phyloP scores from a whole-genome alignment of 2,888 invertebrate genomes.

The Drosophila yooni region DNA sequence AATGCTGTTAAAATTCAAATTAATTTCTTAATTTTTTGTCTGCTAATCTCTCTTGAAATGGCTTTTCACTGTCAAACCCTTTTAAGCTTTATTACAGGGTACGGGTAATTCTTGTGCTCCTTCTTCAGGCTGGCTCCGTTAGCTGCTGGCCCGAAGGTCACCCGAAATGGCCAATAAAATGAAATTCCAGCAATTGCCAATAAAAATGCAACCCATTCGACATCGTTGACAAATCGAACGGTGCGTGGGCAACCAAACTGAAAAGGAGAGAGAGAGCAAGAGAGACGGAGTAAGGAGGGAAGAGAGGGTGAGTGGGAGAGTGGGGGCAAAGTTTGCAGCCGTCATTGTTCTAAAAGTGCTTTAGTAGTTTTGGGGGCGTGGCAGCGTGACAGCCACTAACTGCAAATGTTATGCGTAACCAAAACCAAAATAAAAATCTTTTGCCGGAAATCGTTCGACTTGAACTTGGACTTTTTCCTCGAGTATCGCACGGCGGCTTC shows the following conservation, averaged over 20 bases:
- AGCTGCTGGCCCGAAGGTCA: conserved; percentile 62
- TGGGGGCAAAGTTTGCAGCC: conserved; percentile 59
- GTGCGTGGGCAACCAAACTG: conserved; percentile 15
- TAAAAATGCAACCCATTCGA: conserved; percentile 75
- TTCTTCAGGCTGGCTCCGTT: neutral
- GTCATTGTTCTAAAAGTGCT: conserved; percentile 64
- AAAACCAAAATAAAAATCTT: conserved; percentile 22
- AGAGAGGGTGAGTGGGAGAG: neutral
- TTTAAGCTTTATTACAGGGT: neutral
- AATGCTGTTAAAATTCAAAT: neutral
- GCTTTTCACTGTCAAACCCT: neutral
- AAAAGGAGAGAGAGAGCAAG: neutral
- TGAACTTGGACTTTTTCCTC: conserved; percentile 31
- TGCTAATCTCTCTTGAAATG: neutral
- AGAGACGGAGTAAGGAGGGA: neutral
- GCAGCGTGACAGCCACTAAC: conserved; percentile 62
- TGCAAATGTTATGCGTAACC: conserved; percentile 68
- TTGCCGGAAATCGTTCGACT: conserved; percentile 34
- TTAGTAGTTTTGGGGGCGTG: conserved; percentile 61
- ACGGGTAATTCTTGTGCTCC: conserved; percentile 1
- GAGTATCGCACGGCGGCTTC: conserved; percentile 50
- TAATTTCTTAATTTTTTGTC: neutral
- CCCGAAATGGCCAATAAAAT: conserved; percentile 77
- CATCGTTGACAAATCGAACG: conserved; percentile 76
- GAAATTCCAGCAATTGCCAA: conserved; percentile 73